phyloP scores from a whole-genome alignment of 2,113 vertebrate species.

The Connochaetes taurinus region DNA sequence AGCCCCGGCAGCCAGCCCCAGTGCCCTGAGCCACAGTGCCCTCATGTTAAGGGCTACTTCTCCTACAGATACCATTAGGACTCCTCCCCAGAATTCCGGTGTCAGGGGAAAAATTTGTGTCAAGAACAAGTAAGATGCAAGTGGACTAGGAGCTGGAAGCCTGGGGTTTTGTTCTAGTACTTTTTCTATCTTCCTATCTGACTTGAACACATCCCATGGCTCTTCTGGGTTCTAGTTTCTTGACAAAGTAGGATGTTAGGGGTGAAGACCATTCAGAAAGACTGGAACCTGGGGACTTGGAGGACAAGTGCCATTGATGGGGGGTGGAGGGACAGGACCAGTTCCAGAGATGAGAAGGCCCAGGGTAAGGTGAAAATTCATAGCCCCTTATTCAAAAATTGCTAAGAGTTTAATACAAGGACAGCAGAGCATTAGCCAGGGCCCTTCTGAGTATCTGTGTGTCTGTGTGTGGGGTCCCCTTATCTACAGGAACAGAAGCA shows the following conservation, averaged over 20 bases:
- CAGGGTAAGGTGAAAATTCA: neutral
- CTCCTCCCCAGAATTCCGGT: neutral
- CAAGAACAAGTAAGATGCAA: neutral
- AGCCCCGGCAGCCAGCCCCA: neutral
- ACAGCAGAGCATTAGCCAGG: neutral
- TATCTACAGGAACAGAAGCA: neutral
- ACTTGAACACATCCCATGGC: neutral
- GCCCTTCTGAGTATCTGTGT: neutral
- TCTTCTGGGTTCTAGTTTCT: neutral
- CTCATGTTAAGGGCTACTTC: rapidly evolving
- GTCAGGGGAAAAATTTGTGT: neutral
- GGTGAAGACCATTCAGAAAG: neutral
- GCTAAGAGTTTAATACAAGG: neutral
- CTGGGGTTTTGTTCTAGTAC: neutral
- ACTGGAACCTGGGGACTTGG: neutral
- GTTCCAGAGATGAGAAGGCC: neutral
- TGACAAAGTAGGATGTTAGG: neutral
- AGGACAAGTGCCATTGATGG: neutral
- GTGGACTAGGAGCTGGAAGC: neutral
- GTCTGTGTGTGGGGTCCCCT: neutral
- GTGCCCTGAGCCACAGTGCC: neutral
- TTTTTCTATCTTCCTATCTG: neutral
- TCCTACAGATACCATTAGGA: rapidly evolving
- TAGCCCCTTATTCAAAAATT: neutral
- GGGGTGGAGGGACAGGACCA: too few species aligned